Evolutionary conservation across 2,113 vertebrate species (phyloP).

Genomic region (Apaloderma vittatum): DNA sequence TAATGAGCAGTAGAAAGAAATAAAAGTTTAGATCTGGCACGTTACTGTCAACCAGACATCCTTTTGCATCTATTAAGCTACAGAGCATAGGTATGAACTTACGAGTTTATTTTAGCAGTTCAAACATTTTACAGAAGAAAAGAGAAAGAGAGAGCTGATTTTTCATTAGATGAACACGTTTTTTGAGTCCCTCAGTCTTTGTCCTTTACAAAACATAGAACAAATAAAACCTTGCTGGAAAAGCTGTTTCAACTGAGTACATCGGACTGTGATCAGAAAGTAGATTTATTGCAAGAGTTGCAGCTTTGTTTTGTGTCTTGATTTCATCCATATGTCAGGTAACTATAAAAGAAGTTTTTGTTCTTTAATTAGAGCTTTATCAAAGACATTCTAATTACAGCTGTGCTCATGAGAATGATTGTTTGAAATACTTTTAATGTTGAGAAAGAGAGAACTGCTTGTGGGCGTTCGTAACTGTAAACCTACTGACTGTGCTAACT

Average conservation of each 20-base stretch:
- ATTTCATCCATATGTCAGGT: not conserved
- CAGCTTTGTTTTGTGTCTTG: conserved; percentile 31
- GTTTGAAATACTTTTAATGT: not conserved
- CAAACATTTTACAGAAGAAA: not conserved
- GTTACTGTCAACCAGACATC: not conserved
- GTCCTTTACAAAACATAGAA: not conserved
- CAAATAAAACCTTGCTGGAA: not conserved
- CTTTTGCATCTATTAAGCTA: not conserved
- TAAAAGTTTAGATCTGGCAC: not conserved
- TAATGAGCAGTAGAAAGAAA: not conserved
- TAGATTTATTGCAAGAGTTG: not conserved
- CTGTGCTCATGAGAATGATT: not conserved
- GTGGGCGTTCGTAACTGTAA: not conserved
- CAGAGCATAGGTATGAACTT: not conserved
- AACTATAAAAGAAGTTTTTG: not conserved
- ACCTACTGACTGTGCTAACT: not conserved
- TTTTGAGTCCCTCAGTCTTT: not conserved
- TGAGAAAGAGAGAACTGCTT: not conserved
- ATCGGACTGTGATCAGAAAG: not conserved
- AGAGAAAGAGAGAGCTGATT: not conserved
- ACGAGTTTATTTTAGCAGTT: not conserved
- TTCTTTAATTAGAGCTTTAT: conserved; percentile 11
- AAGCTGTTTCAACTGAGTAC: not conserved
- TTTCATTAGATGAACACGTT: not conserved
- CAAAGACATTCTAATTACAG: not conserved